These are phyloP conservation scores for Sphaerodactylus townsendi DNA, from an alignment of 2,113 vertebrate species.

Conservation along the genomic window DNA sequence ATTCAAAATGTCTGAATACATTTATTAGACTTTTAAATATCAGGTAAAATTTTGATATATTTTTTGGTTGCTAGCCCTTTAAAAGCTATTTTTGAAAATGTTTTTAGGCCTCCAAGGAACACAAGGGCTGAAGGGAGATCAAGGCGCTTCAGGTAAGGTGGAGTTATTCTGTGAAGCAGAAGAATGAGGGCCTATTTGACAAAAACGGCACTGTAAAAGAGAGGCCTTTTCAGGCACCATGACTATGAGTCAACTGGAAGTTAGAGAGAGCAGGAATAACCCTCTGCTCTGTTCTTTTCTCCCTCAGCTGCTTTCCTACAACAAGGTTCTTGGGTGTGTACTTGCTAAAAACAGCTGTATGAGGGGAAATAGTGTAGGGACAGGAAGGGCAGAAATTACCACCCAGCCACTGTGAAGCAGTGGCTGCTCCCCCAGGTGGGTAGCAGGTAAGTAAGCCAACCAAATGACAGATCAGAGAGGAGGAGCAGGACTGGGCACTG, in stretches of 20 bases:
- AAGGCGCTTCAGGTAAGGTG: conserved; percentile 63
- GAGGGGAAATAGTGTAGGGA: background rate
- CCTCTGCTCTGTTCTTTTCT: too few relatives aligned
- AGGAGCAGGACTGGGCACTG: too few relatives aligned
- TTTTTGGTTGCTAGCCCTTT: background rate
- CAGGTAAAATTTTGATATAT: conserved; percentile 50
- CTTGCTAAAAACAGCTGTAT: too few relatives aligned
- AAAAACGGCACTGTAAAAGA: background rate
- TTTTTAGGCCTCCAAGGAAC: conserved; percentile 68
- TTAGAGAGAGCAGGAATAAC: too few relatives aligned
- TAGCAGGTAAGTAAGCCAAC: too few relatives aligned
- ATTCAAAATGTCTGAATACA: background rate
- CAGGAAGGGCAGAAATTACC: background rate
- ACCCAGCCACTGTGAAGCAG: background rate
- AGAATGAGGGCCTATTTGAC: background rate
- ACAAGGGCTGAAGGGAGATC: conserved; percentile 70
- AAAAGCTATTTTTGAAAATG: conserved; percentile 12
- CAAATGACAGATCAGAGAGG: too few relatives aligned
- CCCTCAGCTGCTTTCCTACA: too few relatives aligned
- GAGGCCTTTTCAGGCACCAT: background rate
- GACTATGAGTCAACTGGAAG: too few relatives aligned
- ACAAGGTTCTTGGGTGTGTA: too few relatives aligned
- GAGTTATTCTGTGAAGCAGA: background rate
- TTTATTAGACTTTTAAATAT: background rate
- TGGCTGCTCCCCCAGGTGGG: too few relatives aligned